A percentile compares a stretch with the other conserved stretches of the same genome.
These are phyloP conservation scores for Nothocercus nigrocapillus DNA, from an alignment of 2,113 vertebrate species.

Conservation along the genomic window DNA sequence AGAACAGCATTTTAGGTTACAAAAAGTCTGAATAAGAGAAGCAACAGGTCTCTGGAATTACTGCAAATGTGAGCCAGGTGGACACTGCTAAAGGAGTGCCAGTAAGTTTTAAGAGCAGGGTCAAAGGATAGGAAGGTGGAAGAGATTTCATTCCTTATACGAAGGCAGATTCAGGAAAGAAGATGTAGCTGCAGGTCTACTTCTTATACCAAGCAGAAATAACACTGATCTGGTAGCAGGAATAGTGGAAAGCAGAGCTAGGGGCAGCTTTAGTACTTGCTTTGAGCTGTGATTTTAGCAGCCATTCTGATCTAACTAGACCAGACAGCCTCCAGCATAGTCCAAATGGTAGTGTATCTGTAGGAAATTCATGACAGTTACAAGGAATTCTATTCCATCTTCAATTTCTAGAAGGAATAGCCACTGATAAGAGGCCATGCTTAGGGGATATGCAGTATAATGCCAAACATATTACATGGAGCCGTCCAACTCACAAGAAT, in stretches of 20 bases:
- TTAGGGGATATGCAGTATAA: not conserved
- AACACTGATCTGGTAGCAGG: accelerated
- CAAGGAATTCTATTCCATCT: not conserved
- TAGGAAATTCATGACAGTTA: not conserved
- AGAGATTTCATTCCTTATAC: not conserved
- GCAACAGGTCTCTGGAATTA: not conserved
- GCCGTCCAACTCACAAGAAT: not conserved
- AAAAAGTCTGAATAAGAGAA: not conserved
- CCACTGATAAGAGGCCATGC: not conserved
- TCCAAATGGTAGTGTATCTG: not conserved
- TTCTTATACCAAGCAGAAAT: not conserved
- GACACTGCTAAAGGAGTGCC: not conserved
- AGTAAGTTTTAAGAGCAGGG: not conserved
- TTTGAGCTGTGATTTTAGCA: not conserved
- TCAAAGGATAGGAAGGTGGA: not conserved
- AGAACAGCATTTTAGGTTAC: not conserved
- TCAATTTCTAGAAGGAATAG: not conserved
- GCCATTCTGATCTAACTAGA: not conserved
- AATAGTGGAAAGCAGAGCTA: not conserved
- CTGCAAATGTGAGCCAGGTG: not conserved
- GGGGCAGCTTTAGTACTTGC: not conserved
- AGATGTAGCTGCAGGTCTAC: not conserved
- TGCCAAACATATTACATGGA: not conserved
- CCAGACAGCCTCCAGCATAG: not conserved
- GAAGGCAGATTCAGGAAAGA: not conserved